Percentiles rank a stretch among this genome's conserved stretches.
These are phyloP conservation scores for Drosophila hamatofila DNA, from an alignment of 2,888 invertebrate genomes.

Conservation along the genomic window DNA sequence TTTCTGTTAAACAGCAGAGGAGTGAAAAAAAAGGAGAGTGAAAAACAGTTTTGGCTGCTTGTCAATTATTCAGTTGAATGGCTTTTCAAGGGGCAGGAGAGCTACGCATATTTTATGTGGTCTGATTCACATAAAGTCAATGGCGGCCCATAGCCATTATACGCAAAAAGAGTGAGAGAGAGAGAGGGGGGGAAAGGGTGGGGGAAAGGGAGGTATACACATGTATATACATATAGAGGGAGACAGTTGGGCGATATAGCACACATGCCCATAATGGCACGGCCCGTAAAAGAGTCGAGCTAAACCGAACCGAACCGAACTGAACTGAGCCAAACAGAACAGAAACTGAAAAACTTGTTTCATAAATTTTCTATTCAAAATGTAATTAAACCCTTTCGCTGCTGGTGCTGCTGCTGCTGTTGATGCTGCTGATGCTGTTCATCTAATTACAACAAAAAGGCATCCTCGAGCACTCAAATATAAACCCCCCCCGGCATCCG, in stretches of 20 bases:
- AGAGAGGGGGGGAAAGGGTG: conserved; percentile 12
- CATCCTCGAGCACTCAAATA: conserved; percentile 47
- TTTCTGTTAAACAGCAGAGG: conserved; percentile 2
- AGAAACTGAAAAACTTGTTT: conserved; percentile 76
- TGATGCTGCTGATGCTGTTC: conserved; percentile 57
- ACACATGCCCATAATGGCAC: conserved; percentile 71
- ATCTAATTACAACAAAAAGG: conserved; percentile 77
- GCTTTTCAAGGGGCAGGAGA: conserved; percentile 19
- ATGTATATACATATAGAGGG: not conserved
- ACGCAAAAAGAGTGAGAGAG: conserved; percentile 28
- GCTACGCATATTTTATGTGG: conserved; percentile 55
- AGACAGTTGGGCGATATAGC: conserved; percentile 59
- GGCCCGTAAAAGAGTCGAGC: conserved; percentile 26
- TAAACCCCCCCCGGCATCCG: not conserved
- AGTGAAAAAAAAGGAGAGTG: conserved; percentile 13
- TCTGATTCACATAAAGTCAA: conserved; percentile 56
- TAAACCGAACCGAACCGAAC: conserved; percentile 12
- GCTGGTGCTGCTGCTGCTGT: conserved; percentile 31
- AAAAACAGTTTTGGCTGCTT: conserved; percentile 50
- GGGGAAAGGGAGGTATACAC: conserved; percentile 15
- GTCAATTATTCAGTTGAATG: conserved; percentile 63
- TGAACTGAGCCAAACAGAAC: conserved; percentile 38
- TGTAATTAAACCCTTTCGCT: conserved; percentile 78
- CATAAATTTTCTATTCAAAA: conserved; percentile 81
- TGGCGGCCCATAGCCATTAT: conserved; percentile 40